A percentile compares a stretch with the other conserved stretches of the same genome.
Conservation (phyloP, 2,888 invertebrate species). For the Athetis lepigone region DNA sequence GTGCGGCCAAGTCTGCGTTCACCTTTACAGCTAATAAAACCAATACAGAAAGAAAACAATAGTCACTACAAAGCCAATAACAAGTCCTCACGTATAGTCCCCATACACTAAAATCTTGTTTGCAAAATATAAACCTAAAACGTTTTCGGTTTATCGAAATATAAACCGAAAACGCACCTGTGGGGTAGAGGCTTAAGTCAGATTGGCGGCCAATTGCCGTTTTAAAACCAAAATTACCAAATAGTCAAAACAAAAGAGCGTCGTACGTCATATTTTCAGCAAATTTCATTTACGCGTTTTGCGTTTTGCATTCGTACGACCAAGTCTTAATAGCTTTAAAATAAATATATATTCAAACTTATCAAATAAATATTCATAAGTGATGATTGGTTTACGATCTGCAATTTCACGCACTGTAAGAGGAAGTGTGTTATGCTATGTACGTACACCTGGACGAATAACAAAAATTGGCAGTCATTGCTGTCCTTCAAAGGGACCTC, state of each 20-base stretch:
- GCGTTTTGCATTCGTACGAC: neutral
- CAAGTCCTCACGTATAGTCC: too few relatives aligned
- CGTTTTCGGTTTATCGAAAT: too few relatives aligned
- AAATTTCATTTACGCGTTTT: neutral
- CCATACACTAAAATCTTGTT: too few relatives aligned
- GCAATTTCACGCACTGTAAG: slow-evolving; percentile 60
- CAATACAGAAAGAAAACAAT: too few relatives aligned
- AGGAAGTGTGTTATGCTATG: slow-evolving; percentile 54
- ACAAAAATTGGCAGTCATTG: slow-evolving; percentile 54
- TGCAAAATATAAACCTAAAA: too few relatives aligned
- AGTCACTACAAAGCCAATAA: too few relatives aligned
- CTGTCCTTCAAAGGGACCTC: slow-evolving; percentile 60
- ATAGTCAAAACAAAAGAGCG: slow-evolving; percentile 27
- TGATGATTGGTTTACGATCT: slow-evolving; percentile 53
- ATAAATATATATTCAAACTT: slow-evolving; percentile 4
- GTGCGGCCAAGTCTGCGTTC: too few relatives aligned
- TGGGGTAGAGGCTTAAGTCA: too few relatives aligned
- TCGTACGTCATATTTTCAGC: neutral
- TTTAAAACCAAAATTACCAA: neutral
- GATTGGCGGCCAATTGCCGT: neutral
- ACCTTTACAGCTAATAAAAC: too few relatives aligned
- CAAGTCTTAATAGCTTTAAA: neutral
- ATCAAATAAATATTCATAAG: neutral
- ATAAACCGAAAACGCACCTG: too few relatives aligned
- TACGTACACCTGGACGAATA: slow-evolving; percentile 54